Percentiles rank a stretch among this genome's conserved stretches.
These are phyloP conservation scores for Eledona agricola DNA, from an alignment of 2,888 invertebrate species.

Conservation along the genomic window DNA sequence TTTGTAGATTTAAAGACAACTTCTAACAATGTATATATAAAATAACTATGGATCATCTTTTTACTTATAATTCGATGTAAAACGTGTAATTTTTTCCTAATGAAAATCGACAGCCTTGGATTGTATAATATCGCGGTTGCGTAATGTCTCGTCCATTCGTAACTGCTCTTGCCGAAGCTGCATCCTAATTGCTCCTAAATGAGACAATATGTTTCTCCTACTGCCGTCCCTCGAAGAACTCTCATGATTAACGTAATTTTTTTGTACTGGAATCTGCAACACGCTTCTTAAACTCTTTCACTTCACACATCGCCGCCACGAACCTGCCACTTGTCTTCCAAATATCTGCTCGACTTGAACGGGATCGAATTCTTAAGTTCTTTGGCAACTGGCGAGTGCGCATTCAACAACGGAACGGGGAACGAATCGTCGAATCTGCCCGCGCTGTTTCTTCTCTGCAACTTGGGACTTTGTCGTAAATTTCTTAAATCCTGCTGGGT, in stretches of 20 bases:
- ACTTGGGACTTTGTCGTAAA: conserved; percentile 64
- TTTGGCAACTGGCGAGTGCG: conserved; percentile 61
- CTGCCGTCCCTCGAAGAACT: conserved; percentile 60
- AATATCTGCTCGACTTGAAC: conserved; percentile 56
- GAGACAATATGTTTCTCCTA: conserved; percentile 70
- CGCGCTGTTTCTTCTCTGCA: conserved; percentile 65
- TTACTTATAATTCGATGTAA: conserved; percentile 55
- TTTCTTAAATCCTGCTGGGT: conserved; percentile 66
- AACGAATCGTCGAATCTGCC: conserved; percentile 66
- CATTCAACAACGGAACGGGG: conserved; percentile 72
- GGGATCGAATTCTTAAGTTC: conserved; percentile 60
- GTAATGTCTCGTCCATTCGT: conserved; percentile 65
- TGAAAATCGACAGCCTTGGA: conserved; percentile 61
- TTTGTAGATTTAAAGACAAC: conserved; percentile 58
- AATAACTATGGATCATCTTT: conserved; percentile 52
- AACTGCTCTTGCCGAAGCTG: conserved; percentile 74
- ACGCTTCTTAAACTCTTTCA: conserved; percentile 1
- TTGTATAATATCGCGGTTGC: conserved; percentile 58
- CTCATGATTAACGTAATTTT: conserved; percentile 66
- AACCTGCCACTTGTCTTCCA: conserved; percentile 67
- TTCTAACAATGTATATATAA: conserved; percentile 58
- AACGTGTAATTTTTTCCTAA: conserved; percentile 48
- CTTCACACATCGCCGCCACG: conserved; percentile 38
- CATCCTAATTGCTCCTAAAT: conserved; percentile 73
- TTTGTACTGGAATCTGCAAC: conserved; percentile 71